Conservation (phyloP, 2,888 invertebrate species). For the Zele albiditarsus region DNA sequence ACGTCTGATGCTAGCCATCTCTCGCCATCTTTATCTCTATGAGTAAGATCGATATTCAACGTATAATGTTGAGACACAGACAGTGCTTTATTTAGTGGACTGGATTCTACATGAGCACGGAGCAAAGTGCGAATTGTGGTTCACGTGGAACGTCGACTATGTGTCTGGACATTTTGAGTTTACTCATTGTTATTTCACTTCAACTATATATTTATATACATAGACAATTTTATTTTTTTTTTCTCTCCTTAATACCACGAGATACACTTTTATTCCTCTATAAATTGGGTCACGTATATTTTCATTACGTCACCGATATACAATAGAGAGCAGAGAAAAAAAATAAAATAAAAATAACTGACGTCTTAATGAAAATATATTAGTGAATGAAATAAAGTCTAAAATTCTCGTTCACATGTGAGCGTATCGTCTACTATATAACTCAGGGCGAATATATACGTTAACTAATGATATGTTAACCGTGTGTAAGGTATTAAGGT, state of each 20-base stretch:
- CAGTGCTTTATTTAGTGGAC: constrained; percentile 40
- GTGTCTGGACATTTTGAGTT: background rate
- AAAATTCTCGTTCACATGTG: background rate
- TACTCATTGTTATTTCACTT: background rate
- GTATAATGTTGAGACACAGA: background rate
- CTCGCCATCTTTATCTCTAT: background rate
- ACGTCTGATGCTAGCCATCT: background rate
- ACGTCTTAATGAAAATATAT: background rate
- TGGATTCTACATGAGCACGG: background rate
- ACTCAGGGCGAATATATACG: background rate
- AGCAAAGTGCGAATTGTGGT: constrained; percentile 3
- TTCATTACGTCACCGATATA: background rate
- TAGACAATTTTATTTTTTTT: background rate
- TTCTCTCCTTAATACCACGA: background rate
- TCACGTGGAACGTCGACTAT: background rate
- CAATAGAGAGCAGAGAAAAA: background rate
- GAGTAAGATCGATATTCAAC: constrained; percentile 17
- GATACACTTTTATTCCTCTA: background rate
- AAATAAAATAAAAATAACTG: background rate
- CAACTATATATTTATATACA: background rate
- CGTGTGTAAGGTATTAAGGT: constrained; percentile 33
- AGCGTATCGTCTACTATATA: background rate
- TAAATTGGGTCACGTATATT: constrained; percentile 5
- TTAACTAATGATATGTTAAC: background rate
- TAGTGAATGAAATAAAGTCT: background rate